Evolutionary conservation across 2,113 vertebrate genomes (phyloP).

Genomic region (Gallinago jamesoni): DNA sequence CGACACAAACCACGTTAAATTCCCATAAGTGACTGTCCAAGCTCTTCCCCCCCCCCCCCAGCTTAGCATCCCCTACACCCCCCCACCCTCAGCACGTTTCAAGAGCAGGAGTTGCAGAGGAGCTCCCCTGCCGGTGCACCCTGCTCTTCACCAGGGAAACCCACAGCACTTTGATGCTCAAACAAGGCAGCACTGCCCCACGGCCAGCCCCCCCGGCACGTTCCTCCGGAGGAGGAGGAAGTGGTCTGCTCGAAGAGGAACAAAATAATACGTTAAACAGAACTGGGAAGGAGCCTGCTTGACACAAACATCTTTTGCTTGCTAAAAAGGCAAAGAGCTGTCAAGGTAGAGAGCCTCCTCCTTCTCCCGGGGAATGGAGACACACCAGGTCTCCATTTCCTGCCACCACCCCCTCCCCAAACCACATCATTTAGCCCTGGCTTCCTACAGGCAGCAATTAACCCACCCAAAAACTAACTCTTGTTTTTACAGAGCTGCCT

Average conservation of each 20-base stretch:
- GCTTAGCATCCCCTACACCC: neutral
- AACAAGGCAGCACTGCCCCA: neutral
- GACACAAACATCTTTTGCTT: neutral
- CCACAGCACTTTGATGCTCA: neutral
- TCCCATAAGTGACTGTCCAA: neutral
- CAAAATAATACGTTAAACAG: neutral
- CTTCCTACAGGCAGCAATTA: neutral
- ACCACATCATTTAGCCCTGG: neutral
- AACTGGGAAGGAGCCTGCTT: neutral
- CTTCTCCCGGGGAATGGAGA: neutral
- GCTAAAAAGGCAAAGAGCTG: neutral
- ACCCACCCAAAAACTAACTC: neutral
- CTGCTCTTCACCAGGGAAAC: neutral
- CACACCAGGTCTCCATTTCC: neutral
- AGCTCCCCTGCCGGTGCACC: neutral
- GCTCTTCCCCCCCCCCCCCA: neutral
- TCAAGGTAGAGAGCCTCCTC: neutral
- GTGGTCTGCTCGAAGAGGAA: neutral
- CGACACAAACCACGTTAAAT: fast-evolving
- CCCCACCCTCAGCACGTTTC: neutral
- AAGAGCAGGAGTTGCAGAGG: too few species aligned
- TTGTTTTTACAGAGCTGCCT: neutral
- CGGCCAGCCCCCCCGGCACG: neutral
- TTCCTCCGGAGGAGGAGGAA: neutral
- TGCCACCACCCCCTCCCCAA: neutral